phyloP scores from a whole-genome alignment of 1,140 invertebrate species.

The Ylistrum balloti region DNA sequence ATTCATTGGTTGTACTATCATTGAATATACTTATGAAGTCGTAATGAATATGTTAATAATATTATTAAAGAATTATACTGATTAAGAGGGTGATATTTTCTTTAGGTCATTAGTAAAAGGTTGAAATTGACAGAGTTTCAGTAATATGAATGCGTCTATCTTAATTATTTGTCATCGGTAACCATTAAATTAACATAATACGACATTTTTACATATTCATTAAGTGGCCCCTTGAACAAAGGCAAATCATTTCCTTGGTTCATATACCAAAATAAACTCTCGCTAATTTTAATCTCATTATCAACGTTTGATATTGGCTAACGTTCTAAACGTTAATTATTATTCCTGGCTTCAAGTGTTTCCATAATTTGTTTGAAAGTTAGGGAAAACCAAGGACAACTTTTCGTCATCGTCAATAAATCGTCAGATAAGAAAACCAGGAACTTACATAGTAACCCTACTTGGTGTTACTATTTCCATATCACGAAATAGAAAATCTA shows the following conservation, averaged over 20 bases:
- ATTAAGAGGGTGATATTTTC: neutral
- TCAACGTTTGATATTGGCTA: no score
- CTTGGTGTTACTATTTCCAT: no score
- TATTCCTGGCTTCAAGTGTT: no score
- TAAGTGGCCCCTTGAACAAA: neutral
- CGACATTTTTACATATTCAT: neutral
- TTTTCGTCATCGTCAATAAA: no score
- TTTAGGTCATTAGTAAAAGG: constrained; percentile 17
- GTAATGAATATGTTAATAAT: neutral
- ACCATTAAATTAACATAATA: constrained; percentile 16
- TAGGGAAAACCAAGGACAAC: no score
- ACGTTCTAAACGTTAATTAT: no score
- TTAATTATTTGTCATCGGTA: constrained; percentile 6
- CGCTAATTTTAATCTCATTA: no score
- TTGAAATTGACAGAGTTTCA: constrained; percentile 1
- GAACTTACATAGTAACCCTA: no score
- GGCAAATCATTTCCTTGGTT: neutral
- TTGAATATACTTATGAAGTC: neutral
- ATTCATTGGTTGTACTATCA: neutral
- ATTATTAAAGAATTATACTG: neutral
- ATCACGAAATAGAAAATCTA: no score
- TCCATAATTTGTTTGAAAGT: no score
- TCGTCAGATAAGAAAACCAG: no score
- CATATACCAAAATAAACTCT: no score
- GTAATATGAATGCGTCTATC: neutral